Base-by-base conservation (phyloP, 2,888 invertebrate species). In the Agrochola lota region DNA sequence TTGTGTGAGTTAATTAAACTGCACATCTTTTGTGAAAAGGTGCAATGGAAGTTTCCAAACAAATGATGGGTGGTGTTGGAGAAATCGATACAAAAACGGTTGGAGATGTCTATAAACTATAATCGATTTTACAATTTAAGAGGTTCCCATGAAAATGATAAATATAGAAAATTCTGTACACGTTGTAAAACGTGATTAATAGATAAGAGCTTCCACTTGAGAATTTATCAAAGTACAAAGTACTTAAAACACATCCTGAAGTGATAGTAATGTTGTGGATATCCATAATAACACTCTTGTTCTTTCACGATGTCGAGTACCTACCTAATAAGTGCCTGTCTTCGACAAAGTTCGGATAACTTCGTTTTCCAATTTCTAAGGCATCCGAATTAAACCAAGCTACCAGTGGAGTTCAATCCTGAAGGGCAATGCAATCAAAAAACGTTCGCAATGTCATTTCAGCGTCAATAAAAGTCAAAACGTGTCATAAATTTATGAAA, bases 121-220 rank as follows among this genome's bases (percentile, higher is more conserved):
- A 1, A 30, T 30, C 1, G 40, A 46, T 46, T 46, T 46, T 7
- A 30, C 17, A 20, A 49, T 35, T 35, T n/a, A 26, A 49, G 6
- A 35, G n/a, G 57, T 1, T 8, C 6, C 20, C n/a, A 57, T 20
- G 20, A 59, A 11, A 7, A 43, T n/a, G 8, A 57, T 43, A 43
- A 8, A 30, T 20, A 30, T 15, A 43, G n/a, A 12, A 11, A 17
- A 23, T 35, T 60, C 8, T n/a, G 63, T 35, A 55, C 26, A 57
- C 30, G 73, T 49, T 40, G 26, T 72, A 57, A 57, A 73, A 81
- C 40, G 57, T 78, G 74, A 81, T 64, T 40, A 30, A 30, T 72
- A 63, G 17, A 30, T 20, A 46, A 67, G 67, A 67, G n/a, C 0
- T 23, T 43, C 62, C 17, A 23, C 63, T 80, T 57, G 62, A 63